Percentiles rank a stretch among this genome's conserved stretches.
phyloP scores from a whole-genome alignment of 2,113 vertebrate genomes.

The Excalfactoria chinensis region DNA sequence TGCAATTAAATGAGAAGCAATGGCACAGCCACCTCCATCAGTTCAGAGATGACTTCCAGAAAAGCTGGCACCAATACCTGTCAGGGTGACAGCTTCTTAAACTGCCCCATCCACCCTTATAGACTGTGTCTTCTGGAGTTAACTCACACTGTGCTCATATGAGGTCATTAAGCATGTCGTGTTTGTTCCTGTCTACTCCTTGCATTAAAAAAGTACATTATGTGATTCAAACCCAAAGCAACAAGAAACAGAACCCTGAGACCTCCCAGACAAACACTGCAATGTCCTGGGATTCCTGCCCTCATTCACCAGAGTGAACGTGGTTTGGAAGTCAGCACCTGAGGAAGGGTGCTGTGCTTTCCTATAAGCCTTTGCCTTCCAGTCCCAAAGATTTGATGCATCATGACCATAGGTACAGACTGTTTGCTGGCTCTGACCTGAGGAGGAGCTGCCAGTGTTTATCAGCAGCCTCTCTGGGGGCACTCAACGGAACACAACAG shows the following conservation, averaged over 20 bases:
- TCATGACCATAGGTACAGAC: not conserved
- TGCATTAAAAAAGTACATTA: not conserved
- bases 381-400: not conserved
- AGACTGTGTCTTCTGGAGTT: not conserved
- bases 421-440: not conserved
- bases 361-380: not conserved
- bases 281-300: not conserved
- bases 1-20: not conserved
- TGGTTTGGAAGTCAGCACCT: not conserved
- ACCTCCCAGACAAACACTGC: not conserved
- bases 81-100: not conserved
- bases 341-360: not conserved
- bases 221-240: not conserved
- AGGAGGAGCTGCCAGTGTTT: not conserved
- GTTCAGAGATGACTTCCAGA: not conserved
- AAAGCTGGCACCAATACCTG: not conserved
- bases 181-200: not conserved
- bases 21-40: not conserved
- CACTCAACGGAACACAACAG: not conserved
- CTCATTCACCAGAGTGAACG: not conserved
- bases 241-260: not conserved
- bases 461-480: not conserved
- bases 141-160: not conserved
- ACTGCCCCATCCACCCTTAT: not conserved
- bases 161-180: fast-evolving